These are phyloP conservation scores for Staurois parvus DNA, from an alignment of 2,797 vertebrate species.

Conservation along the genomic window DNA sequence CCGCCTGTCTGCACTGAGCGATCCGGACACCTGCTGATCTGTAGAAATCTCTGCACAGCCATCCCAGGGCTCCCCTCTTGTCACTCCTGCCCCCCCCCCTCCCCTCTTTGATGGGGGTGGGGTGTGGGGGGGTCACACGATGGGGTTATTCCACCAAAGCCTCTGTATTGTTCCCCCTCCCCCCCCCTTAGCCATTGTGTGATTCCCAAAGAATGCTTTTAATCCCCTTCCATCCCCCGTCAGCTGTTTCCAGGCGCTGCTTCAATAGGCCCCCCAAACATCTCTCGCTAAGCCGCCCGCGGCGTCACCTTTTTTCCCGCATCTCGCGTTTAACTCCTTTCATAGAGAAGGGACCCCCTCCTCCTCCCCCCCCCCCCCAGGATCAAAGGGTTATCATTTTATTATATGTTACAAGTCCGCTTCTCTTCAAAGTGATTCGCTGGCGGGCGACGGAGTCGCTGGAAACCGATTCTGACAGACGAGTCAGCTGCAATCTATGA, in stretches of 20 bases:
- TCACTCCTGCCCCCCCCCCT: not conserved
- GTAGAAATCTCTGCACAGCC: not conserved
- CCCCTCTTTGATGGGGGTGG: constrained; percentile 35
- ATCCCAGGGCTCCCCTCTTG: not conserved
- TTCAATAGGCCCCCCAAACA: constrained; percentile 70
- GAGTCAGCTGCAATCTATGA: too few species aligned
- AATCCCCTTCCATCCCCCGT: constrained; percentile 77
- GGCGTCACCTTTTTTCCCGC: constrained; percentile 3
- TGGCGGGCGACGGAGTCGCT: too few species aligned
- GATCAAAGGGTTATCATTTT: too few species aligned
- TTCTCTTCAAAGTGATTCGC: too few species aligned
- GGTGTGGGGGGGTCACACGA: not conserved
- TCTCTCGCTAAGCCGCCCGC: constrained; percentile 25
- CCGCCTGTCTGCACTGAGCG: not conserved
- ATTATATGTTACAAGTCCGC: too few species aligned
- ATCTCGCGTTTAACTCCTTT: constrained; percentile 47
- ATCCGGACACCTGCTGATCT: not conserved
- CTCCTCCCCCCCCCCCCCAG: not conserved
- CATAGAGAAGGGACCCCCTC: too few species aligned
- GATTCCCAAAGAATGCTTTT: constrained; percentile 68
- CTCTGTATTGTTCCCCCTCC: constrained; percentile 64
- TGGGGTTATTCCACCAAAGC: constrained; percentile 40
- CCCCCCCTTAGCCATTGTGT: constrained; percentile 7
- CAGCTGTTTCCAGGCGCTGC: constrained; percentile 78
- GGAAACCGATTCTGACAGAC: too few species aligned